phyloP scores from a whole-genome alignment of 2,888 invertebrate species.

The Creontiades dilutus region DNA sequence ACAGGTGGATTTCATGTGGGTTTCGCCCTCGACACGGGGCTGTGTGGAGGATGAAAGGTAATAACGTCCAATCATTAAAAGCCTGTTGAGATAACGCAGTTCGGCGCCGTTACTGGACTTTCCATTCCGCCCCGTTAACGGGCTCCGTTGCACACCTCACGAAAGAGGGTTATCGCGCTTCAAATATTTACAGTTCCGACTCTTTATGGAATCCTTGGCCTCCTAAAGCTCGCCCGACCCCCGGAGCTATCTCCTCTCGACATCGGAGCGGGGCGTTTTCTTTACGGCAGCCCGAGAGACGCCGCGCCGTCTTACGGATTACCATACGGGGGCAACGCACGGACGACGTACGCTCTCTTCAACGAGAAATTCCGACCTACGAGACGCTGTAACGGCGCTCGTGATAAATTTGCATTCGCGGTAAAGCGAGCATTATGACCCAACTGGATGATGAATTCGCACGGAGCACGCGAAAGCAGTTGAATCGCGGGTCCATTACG shows the following conservation, averaged over 20 bases:
- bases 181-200: slow-evolving; percentile 48
- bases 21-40: too few species aligned
- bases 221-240: slow-evolving; percentile 2
- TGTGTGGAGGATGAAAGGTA: background rate
- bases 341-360: background rate
- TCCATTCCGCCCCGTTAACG: background rate
- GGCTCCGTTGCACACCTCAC: background rate
- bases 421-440: background rate
- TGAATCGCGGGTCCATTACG: background rate
- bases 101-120: background rate
- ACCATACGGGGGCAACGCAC: slow-evolving; percentile 8
- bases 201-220: slow-evolving; percentile 24
- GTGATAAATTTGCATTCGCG: background rate
- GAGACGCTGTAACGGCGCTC: background rate
- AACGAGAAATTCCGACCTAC: background rate
- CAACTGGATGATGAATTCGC: background rate
- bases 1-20: too few species aligned
- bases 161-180: background rate
- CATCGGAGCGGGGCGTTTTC: slow-evolving; percentile 8
- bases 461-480: background rate
- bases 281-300: slow-evolving; percentile 2
- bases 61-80: background rate
- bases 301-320: background rate
- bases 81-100: background rate
- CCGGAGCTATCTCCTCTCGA: background rate